phyloP scores from a whole-genome alignment of 2,797 vertebrate species.

The Sebastes reedi region DNA sequence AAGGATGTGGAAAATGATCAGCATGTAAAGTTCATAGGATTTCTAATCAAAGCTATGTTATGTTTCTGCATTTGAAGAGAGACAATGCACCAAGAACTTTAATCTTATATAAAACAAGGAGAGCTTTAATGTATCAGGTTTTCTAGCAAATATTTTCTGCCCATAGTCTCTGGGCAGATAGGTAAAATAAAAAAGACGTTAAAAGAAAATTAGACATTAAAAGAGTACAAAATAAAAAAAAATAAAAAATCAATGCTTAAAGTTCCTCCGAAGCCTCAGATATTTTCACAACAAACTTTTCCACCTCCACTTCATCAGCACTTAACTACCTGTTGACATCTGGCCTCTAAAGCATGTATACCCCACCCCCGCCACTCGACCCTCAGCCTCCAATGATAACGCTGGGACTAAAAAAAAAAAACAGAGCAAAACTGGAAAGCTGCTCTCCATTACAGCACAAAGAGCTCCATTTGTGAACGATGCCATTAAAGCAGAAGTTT shows the following conservation, averaged over 20 bases:
- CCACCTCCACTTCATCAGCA: slow-evolving; percentile 9
- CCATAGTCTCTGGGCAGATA: too few species aligned
- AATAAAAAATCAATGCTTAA: neutral
- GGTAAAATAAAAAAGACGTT: neutral
- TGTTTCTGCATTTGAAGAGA: neutral
- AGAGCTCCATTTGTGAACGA: slow-evolving; percentile 8
- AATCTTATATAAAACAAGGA: too few species aligned
- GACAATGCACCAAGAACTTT: neutral
- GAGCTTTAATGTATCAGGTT: neutral
- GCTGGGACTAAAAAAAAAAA: neutral
- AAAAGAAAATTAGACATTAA: neutral
- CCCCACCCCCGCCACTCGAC: neutral
- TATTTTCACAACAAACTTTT: neutral
- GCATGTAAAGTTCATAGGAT: neutral
- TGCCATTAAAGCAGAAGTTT: slow-evolving; percentile 32
- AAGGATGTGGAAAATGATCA: neutral
- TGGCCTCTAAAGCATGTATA: slow-evolving; percentile 1
- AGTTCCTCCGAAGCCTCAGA: neutral
- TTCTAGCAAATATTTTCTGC: neutral
- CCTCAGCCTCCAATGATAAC: neutral
- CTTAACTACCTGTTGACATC: slow-evolving; percentile 30
- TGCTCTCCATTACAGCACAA: slow-evolving; percentile 49
- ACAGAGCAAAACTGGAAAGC: slow-evolving; percentile 6
- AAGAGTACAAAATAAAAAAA: neutral
- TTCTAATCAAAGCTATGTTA: neutral